These are phyloP conservation scores for Panurus biarmicus DNA, from an alignment of 2,113 vertebrate species.

Conservation along the genomic window DNA sequence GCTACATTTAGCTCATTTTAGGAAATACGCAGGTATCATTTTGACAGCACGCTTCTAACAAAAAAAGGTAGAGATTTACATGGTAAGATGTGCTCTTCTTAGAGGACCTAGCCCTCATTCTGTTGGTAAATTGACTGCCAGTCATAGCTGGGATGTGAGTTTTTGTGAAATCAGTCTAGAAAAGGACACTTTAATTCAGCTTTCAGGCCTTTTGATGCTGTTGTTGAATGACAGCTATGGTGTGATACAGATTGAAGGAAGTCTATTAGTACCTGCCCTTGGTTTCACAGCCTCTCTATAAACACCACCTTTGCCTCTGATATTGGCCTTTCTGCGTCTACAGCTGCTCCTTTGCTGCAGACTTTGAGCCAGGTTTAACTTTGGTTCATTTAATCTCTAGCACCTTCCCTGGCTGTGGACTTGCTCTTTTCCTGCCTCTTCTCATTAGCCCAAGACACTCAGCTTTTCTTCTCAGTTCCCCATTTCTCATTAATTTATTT, in stretches of 20 bases:
- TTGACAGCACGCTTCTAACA: not conserved
- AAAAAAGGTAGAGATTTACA: not conserved
- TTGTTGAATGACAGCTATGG: not conserved
- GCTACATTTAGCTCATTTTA: constrained; percentile 12
- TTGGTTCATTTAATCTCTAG: not conserved
- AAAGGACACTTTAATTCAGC: not conserved
- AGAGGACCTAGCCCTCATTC: not conserved
- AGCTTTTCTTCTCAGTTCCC: not conserved
- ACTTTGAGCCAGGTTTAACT: not conserved
- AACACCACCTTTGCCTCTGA: not conserved
- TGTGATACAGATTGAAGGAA: not conserved
- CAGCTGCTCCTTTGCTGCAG: not conserved
- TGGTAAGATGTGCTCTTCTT: not conserved
- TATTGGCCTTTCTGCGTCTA: not conserved
- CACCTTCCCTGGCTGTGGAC: not conserved
- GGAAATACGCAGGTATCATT: not conserved
- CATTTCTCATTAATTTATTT: not conserved
- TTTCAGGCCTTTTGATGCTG: not conserved
- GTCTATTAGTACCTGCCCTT: not conserved
- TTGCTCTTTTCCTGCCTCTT: not conserved
- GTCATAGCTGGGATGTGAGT: not conserved
- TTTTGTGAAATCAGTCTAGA: not conserved
- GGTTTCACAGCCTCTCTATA: not conserved
- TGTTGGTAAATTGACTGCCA: not conserved
- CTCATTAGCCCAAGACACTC: not conserved